These are phyloP conservation scores for Psilopsiagon aymara DNA, from an alignment of 2,113 vertebrate species.

Conservation along the genomic window DNA sequence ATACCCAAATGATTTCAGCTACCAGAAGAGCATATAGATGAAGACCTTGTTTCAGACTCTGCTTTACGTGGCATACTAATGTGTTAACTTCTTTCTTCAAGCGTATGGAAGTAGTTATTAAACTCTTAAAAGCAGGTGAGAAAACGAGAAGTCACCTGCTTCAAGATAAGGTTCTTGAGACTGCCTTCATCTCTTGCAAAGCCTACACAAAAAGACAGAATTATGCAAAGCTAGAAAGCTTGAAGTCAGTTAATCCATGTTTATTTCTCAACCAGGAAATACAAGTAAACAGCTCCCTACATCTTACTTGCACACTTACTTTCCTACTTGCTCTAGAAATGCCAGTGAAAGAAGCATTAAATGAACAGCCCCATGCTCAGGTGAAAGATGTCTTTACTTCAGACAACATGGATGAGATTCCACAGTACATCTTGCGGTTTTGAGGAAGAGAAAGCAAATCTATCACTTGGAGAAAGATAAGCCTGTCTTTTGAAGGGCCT, in stretches of 20 bases:
- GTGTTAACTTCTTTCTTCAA: background rate
- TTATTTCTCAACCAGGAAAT: background rate
- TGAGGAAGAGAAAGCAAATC: conserved; percentile 1
- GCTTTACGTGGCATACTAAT: background rate
- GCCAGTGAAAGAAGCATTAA: background rate
- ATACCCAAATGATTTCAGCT: background rate
- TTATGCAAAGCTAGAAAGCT: background rate
- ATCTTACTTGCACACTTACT: background rate
- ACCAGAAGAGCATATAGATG: background rate
- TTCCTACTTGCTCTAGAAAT: background rate
- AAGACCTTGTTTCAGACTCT: background rate
- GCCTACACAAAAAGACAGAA: background rate
- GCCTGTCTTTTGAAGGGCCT: background rate
- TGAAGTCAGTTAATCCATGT: background rate
- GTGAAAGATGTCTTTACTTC: background rate
- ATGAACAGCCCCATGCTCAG: background rate
- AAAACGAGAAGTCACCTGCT: background rate
- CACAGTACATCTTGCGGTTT: background rate
- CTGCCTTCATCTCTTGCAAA: background rate
- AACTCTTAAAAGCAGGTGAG: background rate
- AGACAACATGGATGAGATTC: background rate
- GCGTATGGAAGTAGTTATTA: background rate
- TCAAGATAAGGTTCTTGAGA: background rate
- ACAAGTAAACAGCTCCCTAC: background rate
- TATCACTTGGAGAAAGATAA: conserved; percentile 4